Evolutionary conservation across 2,888 invertebrate species (phyloP).

Genomic region (Orthonychiurus folsomi): DNA sequence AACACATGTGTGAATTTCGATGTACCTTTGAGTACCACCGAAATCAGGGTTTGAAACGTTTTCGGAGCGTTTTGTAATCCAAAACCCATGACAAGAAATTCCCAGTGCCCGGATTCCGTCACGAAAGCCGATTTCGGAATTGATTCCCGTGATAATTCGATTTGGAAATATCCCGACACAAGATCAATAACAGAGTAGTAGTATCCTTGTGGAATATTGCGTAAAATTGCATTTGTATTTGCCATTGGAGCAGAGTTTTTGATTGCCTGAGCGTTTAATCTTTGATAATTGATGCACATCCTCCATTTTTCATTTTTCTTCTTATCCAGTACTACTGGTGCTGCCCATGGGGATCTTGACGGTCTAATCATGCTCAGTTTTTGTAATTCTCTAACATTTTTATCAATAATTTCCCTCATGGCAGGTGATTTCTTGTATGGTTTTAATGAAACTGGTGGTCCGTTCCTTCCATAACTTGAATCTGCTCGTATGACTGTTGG

Average conservation of each 20-base stretch:
- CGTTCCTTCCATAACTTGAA: constrained; percentile 5
- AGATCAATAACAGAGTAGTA: constrained; percentile 24
- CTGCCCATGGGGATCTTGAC: constrained; percentile 15
- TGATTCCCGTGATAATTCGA: constrained; percentile 20
- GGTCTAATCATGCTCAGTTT: constrained; percentile 12
- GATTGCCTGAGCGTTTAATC: constrained; percentile 14
- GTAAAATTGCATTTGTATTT: constrained; percentile 11
- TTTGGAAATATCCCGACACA: constrained; percentile 26
- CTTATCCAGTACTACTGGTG: constrained; percentile 12
- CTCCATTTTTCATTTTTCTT: constrained; percentile 14
- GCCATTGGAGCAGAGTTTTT: constrained; percentile 16
- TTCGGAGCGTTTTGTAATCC: constrained; percentile 22
- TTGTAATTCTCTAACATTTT: constrained; percentile 14
- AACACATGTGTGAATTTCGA: constrained; percentile 14
- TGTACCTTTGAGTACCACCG: constrained; percentile 13
- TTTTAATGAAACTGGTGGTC: constrained; percentile 4
- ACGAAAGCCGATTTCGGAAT: constrained; percentile 30
- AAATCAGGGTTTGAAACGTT: constrained; percentile 27
- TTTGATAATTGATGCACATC: constrained; percentile 19
- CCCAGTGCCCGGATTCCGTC: constrained; percentile 17
- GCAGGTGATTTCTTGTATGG: not conserved
- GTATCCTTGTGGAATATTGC: constrained; percentile 7
- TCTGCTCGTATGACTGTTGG: constrained; percentile 14
- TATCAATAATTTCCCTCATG: constrained; percentile 4
- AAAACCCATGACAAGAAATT: constrained; percentile 22